phyloP scores from a whole-genome alignment of 2,797 vertebrate genomes.

The Mastacembelus armatus region DNA sequence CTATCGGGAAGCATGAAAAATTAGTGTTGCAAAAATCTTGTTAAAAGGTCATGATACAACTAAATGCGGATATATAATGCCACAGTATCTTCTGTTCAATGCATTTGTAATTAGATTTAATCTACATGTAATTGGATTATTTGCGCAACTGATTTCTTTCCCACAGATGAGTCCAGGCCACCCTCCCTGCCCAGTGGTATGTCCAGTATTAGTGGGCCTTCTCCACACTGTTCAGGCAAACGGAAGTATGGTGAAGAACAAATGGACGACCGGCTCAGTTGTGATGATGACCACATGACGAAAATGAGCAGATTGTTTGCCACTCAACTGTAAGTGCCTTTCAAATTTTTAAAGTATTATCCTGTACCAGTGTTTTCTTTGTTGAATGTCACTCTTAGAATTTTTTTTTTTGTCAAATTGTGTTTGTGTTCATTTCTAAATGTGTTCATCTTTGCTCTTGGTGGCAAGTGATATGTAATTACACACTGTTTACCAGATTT shows the following conservation, averaged over 20 bases:
- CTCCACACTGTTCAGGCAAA: constrained; percentile 92
- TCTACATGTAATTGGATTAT: background rate
- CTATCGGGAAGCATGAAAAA: no score
- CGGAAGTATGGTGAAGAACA: constrained; percentile 93
- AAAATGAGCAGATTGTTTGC: constrained; percentile 96
- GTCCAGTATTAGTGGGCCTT: constrained; percentile 89
- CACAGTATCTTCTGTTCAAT: background rate
- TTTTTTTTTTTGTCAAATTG: background rate
- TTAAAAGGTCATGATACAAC: background rate
- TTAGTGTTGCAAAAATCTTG: no score
- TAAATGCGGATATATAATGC: background rate
- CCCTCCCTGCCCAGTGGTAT: constrained; percentile 87
- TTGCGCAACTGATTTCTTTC: constrained; percentile 71
- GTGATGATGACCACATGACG: constrained; percentile 91
- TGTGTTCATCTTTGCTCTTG: background rate
- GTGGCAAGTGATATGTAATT: background rate
- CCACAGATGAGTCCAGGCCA: constrained; percentile 90
- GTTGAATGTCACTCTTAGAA: background rate
- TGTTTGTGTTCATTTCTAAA: background rate
- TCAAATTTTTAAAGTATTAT: background rate
- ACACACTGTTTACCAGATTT: no score
- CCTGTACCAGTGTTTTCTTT: background rate
- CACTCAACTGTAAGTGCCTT: constrained; percentile 90
- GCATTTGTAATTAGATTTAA: background rate
- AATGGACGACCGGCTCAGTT: constrained; percentile 89